These are phyloP conservation scores for Spheniscus mendiculus DNA, from an alignment of 2,113 vertebrate genomes.

Conservation along the genomic window DNA sequence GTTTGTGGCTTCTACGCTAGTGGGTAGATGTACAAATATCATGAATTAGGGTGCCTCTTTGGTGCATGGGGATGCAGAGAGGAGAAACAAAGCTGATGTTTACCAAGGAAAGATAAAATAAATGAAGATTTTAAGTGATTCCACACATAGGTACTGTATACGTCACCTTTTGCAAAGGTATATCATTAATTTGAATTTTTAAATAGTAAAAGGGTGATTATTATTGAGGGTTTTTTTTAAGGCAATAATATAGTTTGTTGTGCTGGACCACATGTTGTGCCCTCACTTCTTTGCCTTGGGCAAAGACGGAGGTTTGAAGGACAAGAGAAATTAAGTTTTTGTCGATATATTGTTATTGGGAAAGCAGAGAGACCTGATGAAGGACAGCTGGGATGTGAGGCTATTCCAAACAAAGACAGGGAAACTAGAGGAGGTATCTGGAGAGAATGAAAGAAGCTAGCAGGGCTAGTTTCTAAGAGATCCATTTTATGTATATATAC, in stretches of 20 bases:
- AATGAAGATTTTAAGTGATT: not conserved
- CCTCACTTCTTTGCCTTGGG: not conserved
- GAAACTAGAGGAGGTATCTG: not conserved
- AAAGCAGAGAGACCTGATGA: not conserved
- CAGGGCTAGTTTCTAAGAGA: not conserved
- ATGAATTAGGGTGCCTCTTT: not conserved
- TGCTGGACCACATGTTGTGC: not conserved
- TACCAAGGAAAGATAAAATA: not conserved
- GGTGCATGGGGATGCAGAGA: not conserved
- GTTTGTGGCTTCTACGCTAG: not conserved
- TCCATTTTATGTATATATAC: not conserved
- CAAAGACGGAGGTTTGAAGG: not conserved
- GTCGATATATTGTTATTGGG: not conserved
- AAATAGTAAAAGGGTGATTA: not conserved
- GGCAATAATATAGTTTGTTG: not conserved
- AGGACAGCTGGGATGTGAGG: not conserved
- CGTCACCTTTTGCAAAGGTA: not conserved
- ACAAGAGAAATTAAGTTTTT: not conserved
- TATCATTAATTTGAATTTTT: not conserved
- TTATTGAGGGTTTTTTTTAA: not conserved
- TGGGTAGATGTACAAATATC: not conserved
- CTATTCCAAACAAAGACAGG: not conserved
- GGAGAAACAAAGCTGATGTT: not conserved
- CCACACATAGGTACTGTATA: not conserved
- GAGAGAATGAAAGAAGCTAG: not conserved